Percentiles rank a stretch among this genome's conserved stretches.
phyloP scores from a whole-genome alignment of 2,113 vertebrate species.

The Mirounga angustirostris region DNA sequence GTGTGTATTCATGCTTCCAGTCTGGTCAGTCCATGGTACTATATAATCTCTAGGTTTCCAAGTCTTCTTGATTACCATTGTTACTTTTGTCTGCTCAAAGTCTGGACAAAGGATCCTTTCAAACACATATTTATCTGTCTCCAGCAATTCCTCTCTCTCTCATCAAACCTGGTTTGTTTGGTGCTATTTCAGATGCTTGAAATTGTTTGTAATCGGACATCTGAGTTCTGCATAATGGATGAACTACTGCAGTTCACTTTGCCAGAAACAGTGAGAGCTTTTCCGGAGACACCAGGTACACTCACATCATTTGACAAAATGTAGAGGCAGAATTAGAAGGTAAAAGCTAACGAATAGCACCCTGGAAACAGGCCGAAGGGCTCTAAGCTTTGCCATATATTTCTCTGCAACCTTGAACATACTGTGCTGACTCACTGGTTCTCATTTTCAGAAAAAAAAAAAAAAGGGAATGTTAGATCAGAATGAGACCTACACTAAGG shows the following conservation, averaged over 20 bases:
- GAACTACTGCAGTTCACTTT: not conserved
- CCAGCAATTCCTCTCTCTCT: not conserved
- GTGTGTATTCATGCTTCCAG: not conserved
- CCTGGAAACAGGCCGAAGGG: conserved; percentile 23
- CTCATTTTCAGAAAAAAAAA: conserved; percentile 45
- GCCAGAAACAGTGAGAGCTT: not conserved
- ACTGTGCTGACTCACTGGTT: not conserved
- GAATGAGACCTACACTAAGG: not conserved
- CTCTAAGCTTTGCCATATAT: not conserved
- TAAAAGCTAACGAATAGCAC: not conserved
- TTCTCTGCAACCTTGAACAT: not conserved
- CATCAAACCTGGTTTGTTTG: not conserved
- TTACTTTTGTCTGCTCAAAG: not conserved
- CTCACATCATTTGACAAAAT: not conserved
- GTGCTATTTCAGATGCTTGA: not conserved
- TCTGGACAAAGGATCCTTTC: not conserved
- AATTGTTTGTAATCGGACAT: not conserved
- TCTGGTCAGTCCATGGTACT: not conserved
- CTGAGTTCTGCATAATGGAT: conserved; percentile 22
- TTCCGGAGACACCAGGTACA: not conserved
- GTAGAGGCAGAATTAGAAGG: not conserved
- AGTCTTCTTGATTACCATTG: not conserved
- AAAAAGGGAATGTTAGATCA: not conserved
- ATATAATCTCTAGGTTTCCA: not conserved
- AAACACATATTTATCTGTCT: not conserved